phyloP scores from a whole-genome alignment of 2,797 vertebrate genomes.

The Galaxias olidus region DNA sequence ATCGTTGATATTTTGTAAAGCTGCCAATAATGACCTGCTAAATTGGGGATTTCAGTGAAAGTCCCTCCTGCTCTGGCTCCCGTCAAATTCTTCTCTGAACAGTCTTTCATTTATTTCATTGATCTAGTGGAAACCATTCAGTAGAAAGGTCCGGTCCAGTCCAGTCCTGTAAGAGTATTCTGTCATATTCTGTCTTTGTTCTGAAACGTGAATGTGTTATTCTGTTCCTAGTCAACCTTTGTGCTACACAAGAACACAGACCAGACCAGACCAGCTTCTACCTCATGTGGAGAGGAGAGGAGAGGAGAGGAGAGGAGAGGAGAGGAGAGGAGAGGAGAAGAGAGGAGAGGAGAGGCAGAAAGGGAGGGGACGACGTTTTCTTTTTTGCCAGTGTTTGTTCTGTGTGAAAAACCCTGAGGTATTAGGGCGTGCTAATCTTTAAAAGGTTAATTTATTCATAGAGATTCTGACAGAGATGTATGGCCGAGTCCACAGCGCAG shows the following conservation, averaged over 20 bases:
- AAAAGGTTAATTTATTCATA: slow-evolving; percentile 99
- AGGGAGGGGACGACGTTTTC: background rate
- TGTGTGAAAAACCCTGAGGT: slow-evolving; percentile 83
- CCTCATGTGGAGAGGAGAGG: slow-evolving; percentile 20
- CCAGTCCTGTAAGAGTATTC: too few relatives aligned
- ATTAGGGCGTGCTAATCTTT: slow-evolving; percentile 99
- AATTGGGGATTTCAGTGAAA: slow-evolving; percentile 15
- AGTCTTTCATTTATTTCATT: slow-evolving; percentile 1
- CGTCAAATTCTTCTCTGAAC: background rate
- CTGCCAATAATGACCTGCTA: slow-evolving; percentile 31
- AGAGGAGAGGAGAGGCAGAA: background rate
- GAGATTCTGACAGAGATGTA: slow-evolving; percentile 99
- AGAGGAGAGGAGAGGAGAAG: slow-evolving; percentile 21
- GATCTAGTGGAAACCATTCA: background rate
- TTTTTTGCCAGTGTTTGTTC: background rate
- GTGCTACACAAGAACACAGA: too few relatives aligned
- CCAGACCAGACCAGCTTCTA: too few relatives aligned
- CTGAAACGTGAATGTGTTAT: background rate
- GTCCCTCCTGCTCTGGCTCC: slow-evolving; percentile 12
- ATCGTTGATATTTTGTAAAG: slow-evolving; percentile 25
- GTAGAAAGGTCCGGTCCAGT: too few relatives aligned
- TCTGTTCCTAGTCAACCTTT: too few relatives aligned
- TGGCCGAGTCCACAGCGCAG: slow-evolving; percentile 84
- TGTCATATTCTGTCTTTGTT: background rate
- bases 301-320: slow-evolving; percentile 30